Conservation (phyloP, 2,113 vertebrate species). For the Upupa epops region DNA sequence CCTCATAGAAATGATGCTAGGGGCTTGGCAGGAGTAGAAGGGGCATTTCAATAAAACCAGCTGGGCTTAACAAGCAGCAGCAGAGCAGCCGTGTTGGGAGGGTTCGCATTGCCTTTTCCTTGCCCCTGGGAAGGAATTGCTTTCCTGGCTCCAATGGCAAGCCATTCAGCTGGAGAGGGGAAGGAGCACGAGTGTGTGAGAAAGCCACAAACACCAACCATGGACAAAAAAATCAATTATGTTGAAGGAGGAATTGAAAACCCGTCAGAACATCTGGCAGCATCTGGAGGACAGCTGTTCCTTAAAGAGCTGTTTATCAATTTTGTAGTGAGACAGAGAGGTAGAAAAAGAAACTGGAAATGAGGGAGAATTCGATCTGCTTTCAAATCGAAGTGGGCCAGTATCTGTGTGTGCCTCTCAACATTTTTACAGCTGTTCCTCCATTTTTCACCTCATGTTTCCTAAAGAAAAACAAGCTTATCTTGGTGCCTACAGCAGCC, state of each 20-base stretch:
- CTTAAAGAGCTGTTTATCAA: conserved; percentile 8
- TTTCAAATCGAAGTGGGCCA: neutral
- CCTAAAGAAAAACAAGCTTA: neutral
- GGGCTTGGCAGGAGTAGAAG: neutral
- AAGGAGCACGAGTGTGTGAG: neutral
- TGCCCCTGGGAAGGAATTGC: neutral
- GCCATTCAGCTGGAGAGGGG: neutral
- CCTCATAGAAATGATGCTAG: neutral
- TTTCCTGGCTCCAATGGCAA: neutral
- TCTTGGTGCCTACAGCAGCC: neutral
- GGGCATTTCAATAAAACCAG: neutral
- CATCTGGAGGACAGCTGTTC: neutral
- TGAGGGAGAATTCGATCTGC: neutral
- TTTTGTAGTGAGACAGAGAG: neutral
- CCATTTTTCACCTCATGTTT: neutral
- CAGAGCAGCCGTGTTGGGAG: neutral
- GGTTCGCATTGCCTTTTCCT: neutral
- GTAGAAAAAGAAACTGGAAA: neutral
- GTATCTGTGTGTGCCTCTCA: neutral
- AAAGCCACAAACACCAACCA: neutral
- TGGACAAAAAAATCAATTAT: neutral
- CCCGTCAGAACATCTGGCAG: neutral
- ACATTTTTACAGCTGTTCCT: neutral
- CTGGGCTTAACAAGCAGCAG: neutral
- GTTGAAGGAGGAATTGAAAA: neutral